Base-by-base conservation (phyloP, 2,797 vertebrate species). In the Falco novaeseelandiae region DNA sequence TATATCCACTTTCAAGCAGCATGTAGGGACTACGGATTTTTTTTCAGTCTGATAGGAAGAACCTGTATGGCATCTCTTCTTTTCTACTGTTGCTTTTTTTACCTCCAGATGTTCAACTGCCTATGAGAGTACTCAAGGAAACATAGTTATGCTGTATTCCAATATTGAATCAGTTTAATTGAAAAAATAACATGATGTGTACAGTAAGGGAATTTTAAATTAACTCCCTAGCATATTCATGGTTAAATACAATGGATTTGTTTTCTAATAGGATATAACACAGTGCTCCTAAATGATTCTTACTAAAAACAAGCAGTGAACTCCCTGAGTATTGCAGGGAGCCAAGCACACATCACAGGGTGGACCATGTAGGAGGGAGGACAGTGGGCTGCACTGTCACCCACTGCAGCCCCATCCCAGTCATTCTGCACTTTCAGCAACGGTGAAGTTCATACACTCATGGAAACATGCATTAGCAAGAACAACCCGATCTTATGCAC, bases 31-130 rank as follows among this genome's bases (percentile, higher is more conserved):
- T 34, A 38, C 7, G 36, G 48, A 94, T 48, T 63, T 88, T 82
- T 89, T 17, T 94, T 94, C 83, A 80, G 54, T 30, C 76, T 80
- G 46, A 79, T 73, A 57, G 32, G 84, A 89, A 92, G 77, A 85
- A 90, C 4, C 18, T 90, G 32, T 44, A 62, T 29, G 18, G 57
- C 44, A 92, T 44, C 69, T 87, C 59, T 90, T 82, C 30, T 79
- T 89, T 88, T 85, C 77, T 92, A 26, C 48, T 61, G 42, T n/a
- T 85, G 83, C 25, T 94, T 94, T 89, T 71, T 81, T 83, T 84
- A 57, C 66, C 62, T 94, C 91, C 95, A 96, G 93, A 88, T 97
- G 94, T 97, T 97, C 84, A 96, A 59, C 55, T 96, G 80, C 72
- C 86, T 95, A 16, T 96, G 87, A 95, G 96, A 96, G 63, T 44